Evolutionary conservation across 1,140 invertebrate species (phyloP), one percentile per base, ranked within the genome.

Genomic region (Drosophila arizonae): DNA sequence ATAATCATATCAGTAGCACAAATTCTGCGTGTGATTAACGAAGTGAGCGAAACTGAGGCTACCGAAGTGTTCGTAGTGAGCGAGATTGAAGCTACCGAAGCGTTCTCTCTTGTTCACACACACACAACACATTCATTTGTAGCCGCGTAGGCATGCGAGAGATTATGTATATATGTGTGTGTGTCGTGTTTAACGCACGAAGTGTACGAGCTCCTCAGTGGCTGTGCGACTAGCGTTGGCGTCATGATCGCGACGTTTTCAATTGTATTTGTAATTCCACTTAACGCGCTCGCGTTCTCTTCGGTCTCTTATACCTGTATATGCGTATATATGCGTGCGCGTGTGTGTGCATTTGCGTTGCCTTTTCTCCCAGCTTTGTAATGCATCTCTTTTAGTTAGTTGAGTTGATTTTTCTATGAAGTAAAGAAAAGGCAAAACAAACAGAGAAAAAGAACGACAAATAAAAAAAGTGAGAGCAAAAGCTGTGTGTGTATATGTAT

Each of bases 1-100:
- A 74, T 70, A 81, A 73, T 76, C 79, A 79, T 82, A 82, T 87
- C 79, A 86, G 82, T 85, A 76, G 68, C 15, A 60, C 39, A 66
- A 61, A 43, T 74, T 69, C 11, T 60, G 63, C 41, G 48, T 79
- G 75, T 73, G 81, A 86, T 85, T 85, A 85, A 71, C 73, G 9
- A 80, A 85, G 52, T 24, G 21, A 24, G 21, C 21, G 21, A 24
- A 24, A 55, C 30, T 36, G 30, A 56, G 51, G 26, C 21, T n/a
- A 56, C 15, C 21, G n/a, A 24, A 54, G 15, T 17, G 15, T 21
- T 15, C n/a, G 21, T 24, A 24, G 21, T 30, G 28, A 30, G 28
- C 28, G 28, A 30, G 5, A 30, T 4, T 30, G 5, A 6, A 0
- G 28, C 28, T 30, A 24, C 21, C 21, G 21, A 24, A 54, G 15